Evolutionary conservation across 2,113 vertebrate species (phyloP).

Genomic region (Epinephelus lanceolatus): DNA sequence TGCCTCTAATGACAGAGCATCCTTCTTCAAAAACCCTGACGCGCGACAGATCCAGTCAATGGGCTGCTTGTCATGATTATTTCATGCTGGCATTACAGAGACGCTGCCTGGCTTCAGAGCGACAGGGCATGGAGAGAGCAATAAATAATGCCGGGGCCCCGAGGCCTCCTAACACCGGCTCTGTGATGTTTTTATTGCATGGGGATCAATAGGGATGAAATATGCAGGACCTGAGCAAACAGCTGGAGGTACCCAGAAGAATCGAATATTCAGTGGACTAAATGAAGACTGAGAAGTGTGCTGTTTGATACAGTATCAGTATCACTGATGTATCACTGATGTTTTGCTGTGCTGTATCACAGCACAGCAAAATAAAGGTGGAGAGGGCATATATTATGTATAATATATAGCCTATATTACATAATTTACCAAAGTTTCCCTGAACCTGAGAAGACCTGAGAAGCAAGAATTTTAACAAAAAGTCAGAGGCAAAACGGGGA

Average conservation of each 20-base stretch:
- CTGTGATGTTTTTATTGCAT: constrained; percentile 67
- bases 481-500: neutral
- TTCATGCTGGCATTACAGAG: constrained; percentile 63
- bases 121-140: constrained; percentile 19
- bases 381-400: neutral
- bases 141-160: constrained; percentile 64
- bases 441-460: neutral
- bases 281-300: neutral
- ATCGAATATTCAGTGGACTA: constrained; percentile 9
- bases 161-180: constrained; percentile 15
- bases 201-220: constrained; percentile 71
- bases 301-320: constrained; percentile 9
- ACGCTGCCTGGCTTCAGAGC: constrained; percentile 16
- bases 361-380: neutral
- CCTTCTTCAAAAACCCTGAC: constrained; percentile 28
- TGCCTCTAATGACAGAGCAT: constrained; percentile 38
- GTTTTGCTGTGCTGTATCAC: too few relatives aligned
- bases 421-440: neutral
- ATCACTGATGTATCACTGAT: too few relatives aligned
- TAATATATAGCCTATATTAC: neutral
- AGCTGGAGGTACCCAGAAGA: constrained; percentile 46
- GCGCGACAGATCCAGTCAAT: constrained; percentile 31
- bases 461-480: neutral
- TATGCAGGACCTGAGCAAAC: constrained; percentile 60
- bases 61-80: constrained; percentile 56